These are phyloP conservation scores for Corythornis leucogaster DNA, from an alignment of 2,797 vertebrate genomes.

Conservation along the genomic window DNA sequence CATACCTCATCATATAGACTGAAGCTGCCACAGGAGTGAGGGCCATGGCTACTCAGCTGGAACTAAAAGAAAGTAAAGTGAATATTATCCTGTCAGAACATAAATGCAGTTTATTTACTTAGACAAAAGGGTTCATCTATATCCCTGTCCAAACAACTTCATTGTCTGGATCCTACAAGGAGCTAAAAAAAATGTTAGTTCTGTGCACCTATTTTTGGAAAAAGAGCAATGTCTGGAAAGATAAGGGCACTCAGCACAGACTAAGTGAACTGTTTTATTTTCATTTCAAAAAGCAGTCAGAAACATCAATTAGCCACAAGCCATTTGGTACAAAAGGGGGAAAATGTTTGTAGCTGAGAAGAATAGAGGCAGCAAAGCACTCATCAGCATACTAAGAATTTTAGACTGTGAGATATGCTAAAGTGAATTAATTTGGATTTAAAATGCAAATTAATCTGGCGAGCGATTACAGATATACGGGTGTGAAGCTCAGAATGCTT, in stretches of 20 bases:
- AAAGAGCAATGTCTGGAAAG: slow-evolving; percentile 84
- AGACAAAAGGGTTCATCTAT: slow-evolving; percentile 97
- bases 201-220: slow-evolving; percentile 84
- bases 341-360: slow-evolving; percentile 88
- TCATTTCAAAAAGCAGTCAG: slow-evolving; percentile 88
- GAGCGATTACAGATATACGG: slow-evolving; percentile 92
- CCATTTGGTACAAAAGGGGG: slow-evolving; percentile 89
- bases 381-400: slow-evolving; percentile 96
- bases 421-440: slow-evolving; percentile 99
- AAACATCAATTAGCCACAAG: slow-evolving; percentile 92
- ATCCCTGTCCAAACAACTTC: slow-evolving; percentile 94
- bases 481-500: slow-evolving; percentile 85
- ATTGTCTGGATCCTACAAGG: slow-evolving; percentile 88
- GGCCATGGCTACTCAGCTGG: slow-evolving; percentile 86
- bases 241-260: slow-evolving; percentile 86
- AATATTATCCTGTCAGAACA: slow-evolving; percentile 94
- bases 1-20: slow-evolving; percentile 86
- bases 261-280: slow-evolving; percentile 90
- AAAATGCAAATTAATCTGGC: slow-evolving; percentile 98
- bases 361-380: slow-evolving; percentile 84
- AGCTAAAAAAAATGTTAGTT: slow-evolving; percentile 82
- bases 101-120: slow-evolving; percentile 96
- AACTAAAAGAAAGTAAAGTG: slow-evolving; percentile 91
- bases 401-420: slow-evolving; percentile 94
- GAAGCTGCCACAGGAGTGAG: slow-evolving; percentile 85